phyloP scores from a whole-genome alignment of 2,113 vertebrate genomes.

The Opisthocomus hoazin region DNA sequence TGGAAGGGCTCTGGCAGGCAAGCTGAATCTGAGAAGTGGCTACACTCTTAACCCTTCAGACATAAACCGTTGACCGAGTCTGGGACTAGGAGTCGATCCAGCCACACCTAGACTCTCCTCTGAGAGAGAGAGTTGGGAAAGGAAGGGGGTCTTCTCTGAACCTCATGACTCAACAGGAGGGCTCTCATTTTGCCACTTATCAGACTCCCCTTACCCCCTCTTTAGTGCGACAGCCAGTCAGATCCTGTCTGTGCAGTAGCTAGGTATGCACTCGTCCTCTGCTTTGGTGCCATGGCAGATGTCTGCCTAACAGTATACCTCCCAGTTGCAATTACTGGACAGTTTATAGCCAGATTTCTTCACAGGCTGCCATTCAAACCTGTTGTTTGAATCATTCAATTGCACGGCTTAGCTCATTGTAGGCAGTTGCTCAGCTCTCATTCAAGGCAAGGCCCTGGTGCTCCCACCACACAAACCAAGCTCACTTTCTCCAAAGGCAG shows the following conservation, averaged over 20 bases:
- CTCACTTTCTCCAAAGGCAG: neutral
- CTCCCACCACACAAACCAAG: neutral
- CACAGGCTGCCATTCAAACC: neutral
- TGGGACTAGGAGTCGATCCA: no score
- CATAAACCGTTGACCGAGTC: no score
- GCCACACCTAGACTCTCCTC: no score
- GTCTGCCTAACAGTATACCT: accelerated
- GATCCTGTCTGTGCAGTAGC: neutral
- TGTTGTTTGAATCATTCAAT: neutral
- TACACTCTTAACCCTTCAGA: no score
- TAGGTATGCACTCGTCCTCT: neutral
- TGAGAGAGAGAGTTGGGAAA: no score
- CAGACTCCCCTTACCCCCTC: no score
- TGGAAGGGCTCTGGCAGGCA: no score
- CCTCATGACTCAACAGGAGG: no score
- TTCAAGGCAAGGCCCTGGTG: neutral
- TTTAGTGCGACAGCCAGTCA: no score
- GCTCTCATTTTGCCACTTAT: no score
- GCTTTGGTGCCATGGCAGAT: neutral
- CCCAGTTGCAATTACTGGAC: neutral
- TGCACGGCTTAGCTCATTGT: neutral
- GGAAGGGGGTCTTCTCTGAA: no score
- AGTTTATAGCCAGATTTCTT: neutral
- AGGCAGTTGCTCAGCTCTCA: neutral
- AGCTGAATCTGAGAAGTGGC: no score